These are phyloP conservation scores for Mimachlamys varia DNA, from an alignment of 2,888 invertebrate genomes.

Conservation along the genomic window DNA sequence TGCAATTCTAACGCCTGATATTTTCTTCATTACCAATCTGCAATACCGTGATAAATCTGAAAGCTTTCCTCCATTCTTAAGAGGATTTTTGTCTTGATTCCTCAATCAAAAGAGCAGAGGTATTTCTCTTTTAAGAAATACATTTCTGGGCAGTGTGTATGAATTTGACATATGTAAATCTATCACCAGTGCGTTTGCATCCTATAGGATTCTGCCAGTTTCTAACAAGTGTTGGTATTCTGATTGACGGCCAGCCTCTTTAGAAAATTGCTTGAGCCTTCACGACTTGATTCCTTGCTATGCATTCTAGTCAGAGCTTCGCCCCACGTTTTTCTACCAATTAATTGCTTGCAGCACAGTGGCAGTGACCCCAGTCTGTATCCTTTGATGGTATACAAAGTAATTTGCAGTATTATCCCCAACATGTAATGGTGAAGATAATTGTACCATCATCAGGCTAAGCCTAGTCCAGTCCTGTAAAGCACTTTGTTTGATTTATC, in stretches of 20 bases:
- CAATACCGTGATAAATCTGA: slow-evolving; percentile 1
- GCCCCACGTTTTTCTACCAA: not conserved
- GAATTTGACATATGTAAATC: slow-evolving; percentile 31
- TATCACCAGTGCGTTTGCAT: not conserved
- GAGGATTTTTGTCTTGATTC: slow-evolving; percentile 19
- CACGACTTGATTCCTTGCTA: not conserved
- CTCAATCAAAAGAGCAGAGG: slow-evolving; percentile 25
- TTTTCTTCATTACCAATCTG: slow-evolving; percentile 36
- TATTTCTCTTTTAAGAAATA: slow-evolving; percentile 1
- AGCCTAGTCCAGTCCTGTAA: not conserved
- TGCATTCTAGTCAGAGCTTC: not conserved
- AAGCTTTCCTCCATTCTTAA: slow-evolving; percentile 17
- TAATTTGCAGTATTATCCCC: slow-evolving; percentile 13
- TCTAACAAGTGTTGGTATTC: slow-evolving; percentile 11
- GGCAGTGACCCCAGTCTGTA: not conserved
- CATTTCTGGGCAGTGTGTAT: not conserved
- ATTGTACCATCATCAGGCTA: not conserved
- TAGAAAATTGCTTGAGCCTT: slow-evolving; percentile 13
- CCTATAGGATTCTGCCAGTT: slow-evolving; percentile 7
- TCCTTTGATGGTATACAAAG: slow-evolving; percentile 7
- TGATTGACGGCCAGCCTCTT: slow-evolving; percentile 7
- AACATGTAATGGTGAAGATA: not conserved
- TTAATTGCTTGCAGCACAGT: slow-evolving; percentile 3
- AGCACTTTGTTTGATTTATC: not conserved
- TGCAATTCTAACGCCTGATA: slow-evolving; percentile 8